Base-by-base conservation (phyloP, 2,113 vertebrate genomes). In the Pampusana beccarii region DNA sequence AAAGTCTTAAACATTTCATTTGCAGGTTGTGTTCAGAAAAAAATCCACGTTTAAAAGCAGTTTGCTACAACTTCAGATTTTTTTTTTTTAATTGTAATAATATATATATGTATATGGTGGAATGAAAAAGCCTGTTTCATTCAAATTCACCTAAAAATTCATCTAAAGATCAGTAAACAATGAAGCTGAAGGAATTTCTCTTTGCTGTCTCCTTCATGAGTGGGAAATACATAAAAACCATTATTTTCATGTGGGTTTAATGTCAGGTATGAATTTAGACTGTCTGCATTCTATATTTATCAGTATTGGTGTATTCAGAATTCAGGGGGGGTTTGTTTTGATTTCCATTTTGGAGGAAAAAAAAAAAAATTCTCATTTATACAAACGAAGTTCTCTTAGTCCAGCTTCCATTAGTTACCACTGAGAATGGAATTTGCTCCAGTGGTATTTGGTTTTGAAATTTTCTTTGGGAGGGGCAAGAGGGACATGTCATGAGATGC, bases 251-350 rank as follows among this genome's bases (percentile, higher is more conserved):
- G 3, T 2, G 1, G 29, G 4, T 12, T 82, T 66, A 53, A 73
- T 58, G 16, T 8, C 34, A 88, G 20, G 17, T 51, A 38, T 26
- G 7, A 85, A 82, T 85, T 64, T 33, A 71, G 11, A 56, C 14
- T 50, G 23, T 24, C 58, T 80, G 16, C 11, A 46, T 58, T 82
- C 21, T 48, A 5, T 29, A 44, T 83, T 33, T 80, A 28, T 65
- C 23, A 54, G 14, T 62, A 74, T 16, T 53, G 36, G 2, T 74
- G 11, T 40, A 58, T 67, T 34, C 16, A 20, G 6, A 87, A 67
- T 67, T 74, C 21, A 73, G 6, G 29, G 11, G 2, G 0, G 0
- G 0, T 12, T 66, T 34, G 16, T 56, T 88, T 77, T 2, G 21
- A 13, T 57, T 94, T 90, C 7, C 3, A 40, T 67, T 86, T 92